Percentiles rank a stretch among this genome's conserved stretches.
Evolutionary conservation across 2,888 invertebrate genomes (phyloP).

Genomic region (Drosophila flavopinicola): DNA sequence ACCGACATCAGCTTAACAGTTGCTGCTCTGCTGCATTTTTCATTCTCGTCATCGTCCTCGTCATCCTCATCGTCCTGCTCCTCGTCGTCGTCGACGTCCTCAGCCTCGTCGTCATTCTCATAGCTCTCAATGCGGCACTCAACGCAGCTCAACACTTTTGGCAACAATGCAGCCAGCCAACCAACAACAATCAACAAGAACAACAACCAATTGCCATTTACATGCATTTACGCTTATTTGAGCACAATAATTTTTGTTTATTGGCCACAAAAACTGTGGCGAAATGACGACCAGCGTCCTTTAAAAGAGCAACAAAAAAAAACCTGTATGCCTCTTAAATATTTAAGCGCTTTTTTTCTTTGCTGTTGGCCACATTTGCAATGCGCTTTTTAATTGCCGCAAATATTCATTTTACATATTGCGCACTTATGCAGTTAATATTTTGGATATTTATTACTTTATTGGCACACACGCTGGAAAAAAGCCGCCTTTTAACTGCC

Average conservation of each 20-base stretch:
- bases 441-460: conserved; percentile 50
- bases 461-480: conserved; percentile 12
- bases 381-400: conserved; percentile 67
- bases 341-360: conserved; percentile 48
- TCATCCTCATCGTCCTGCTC: conserved; percentile 10
- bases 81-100: conserved; percentile 8
- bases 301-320: conserved; percentile 20
- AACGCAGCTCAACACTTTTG: conserved; percentile 58
- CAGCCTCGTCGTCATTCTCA: conserved; percentile 8
- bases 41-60: conserved; percentile 56
- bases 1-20: conserved; percentile 43
- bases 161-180: conserved; percentile 64
- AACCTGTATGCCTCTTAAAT: conserved; percentile 46
- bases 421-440: conserved; percentile 56
- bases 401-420: conserved; percentile 59
- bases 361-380: conserved; percentile 30
- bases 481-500: neutral
- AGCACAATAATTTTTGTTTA: conserved; percentile 78
- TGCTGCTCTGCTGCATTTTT: conserved; percentile 54
- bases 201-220: conserved; percentile 49
- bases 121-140: conserved; percentile 37
- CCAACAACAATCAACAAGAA: conserved; percentile 20
- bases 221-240: conserved; percentile 78
- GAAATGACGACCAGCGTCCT: conserved; percentile 37
- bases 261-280: conserved; percentile 68